Conservation (phyloP, 2,113 vertebrate genomes). For the Cairina moschata region DNA sequence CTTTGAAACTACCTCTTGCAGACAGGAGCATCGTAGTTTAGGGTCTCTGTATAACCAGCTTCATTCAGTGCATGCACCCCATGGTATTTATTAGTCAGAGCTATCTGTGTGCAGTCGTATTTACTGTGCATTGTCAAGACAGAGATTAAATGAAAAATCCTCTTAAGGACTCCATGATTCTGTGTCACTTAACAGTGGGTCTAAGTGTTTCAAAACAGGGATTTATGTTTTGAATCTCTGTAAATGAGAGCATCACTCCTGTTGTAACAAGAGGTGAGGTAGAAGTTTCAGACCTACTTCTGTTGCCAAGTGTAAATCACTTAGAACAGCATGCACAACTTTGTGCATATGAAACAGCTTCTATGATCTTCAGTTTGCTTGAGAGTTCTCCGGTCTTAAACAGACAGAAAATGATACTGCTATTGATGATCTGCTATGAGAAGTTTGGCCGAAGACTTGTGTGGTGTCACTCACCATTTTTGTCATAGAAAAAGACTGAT, state of each 20-base stretch:
- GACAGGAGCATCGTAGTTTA: accelerated
- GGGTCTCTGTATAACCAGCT: neutral
- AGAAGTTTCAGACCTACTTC: neutral
- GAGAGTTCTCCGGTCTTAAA: neutral
- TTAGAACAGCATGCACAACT: neutral
- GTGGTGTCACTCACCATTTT: neutral
- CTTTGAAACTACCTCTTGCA: accelerated
- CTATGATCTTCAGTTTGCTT: neutral
- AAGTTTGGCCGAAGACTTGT: neutral
- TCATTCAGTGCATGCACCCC: neutral
- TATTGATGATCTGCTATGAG: accelerated
- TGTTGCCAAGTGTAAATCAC: neutral
- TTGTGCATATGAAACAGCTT: neutral
- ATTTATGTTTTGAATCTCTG: neutral
- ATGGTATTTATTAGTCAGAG: neutral
- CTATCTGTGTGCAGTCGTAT: neutral
- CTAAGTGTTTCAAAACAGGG: neutral
- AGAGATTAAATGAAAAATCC: constrained; percentile 31
- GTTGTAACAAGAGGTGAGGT: neutral
- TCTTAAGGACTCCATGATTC: neutral
- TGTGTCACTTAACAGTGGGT: neutral
- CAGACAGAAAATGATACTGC: neutral
- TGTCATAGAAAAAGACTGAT: neutral
- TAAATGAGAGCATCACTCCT: neutral
- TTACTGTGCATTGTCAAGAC: neutral